These are phyloP conservation scores for Rhamphomyia laevipes DNA, from an alignment of 2,888 invertebrate genomes.

Conservation along the genomic window DNA sequence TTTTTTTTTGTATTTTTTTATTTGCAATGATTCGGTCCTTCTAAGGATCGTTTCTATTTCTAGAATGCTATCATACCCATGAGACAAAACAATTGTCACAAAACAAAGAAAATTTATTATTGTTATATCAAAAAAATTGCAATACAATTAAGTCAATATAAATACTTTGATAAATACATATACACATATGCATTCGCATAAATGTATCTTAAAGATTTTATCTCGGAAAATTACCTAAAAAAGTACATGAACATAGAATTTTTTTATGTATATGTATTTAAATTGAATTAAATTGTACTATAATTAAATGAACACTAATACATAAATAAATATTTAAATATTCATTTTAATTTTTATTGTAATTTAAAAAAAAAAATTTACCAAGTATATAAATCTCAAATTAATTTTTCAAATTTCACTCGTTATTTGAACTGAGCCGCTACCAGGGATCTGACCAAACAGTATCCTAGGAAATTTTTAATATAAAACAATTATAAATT, in stretches of 20 bases:
- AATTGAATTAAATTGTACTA: too few relatives aligned
- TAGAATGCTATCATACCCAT: conserved; percentile 15
- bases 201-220: too few relatives aligned
- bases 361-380: neutral
- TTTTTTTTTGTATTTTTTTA: neutral
- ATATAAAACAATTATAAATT: neutral
- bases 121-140: too few relatives aligned
- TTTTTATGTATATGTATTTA: too few relatives aligned
- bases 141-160: too few relatives aligned
- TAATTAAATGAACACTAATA: too few relatives aligned
- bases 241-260: too few relatives aligned
- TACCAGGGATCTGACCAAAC: conserved; percentile 1
- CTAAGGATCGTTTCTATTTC: conserved; percentile 39
- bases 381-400: neutral
- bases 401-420: conserved; percentile 6
- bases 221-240: too few relatives aligned
- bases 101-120: too few relatives aligned
- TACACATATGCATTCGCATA: too few relatives aligned
- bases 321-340: too few relatives aligned
- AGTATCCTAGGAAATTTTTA: neutral
- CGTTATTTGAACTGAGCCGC: conserved; percentile 10
- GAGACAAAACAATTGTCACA: neutral
- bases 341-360: neutral
- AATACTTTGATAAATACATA: too few relatives aligned
- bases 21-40: conserved; percentile 32